Evolutionary conservation across 2,888 invertebrate species (phyloP).

Genomic region (Strigamia crassipes): DNA sequence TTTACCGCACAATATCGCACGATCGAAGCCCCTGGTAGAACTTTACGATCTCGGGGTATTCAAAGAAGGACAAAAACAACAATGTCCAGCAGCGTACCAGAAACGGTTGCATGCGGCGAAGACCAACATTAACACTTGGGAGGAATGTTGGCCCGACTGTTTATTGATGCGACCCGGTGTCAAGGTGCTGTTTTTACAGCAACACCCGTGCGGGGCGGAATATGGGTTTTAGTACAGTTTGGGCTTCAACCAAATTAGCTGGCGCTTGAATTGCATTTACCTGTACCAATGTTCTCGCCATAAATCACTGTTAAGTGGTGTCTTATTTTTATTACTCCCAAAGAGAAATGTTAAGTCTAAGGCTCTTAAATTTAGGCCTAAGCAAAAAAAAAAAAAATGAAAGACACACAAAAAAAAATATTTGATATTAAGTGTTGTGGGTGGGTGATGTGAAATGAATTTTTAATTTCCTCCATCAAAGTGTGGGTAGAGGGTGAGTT

Average conservation of each 20-base stretch:
- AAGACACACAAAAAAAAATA: too few relatives aligned
- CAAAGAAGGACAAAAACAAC: not conserved
- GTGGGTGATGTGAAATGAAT: not conserved
- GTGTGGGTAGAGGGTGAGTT: too few relatives aligned
- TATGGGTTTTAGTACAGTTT: not conserved
- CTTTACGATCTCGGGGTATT: not conserved
- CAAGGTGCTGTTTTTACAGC: constrained; percentile 10
- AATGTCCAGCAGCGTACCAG: not conserved
- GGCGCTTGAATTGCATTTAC: not conserved
- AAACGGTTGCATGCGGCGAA: not conserved
- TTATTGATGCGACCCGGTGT: not conserved
- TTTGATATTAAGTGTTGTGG: too few relatives aligned
- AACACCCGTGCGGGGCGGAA: not conserved
- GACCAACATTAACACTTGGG: not conserved
- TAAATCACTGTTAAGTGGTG: not conserved
- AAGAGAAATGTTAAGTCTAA: too few relatives aligned
- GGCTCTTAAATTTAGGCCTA: too few relatives aligned
- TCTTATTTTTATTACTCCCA: not conserved
- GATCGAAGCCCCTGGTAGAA: too few relatives aligned
- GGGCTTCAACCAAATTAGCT: not conserved
- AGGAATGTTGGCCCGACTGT: not conserved
- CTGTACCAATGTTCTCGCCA: not conserved
- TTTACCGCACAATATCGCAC: too few relatives aligned
- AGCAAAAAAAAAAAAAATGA: too few relatives aligned
- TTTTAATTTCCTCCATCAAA: not conserved